Evolutionary conservation across 2,888 invertebrate species (phyloP).

Genomic region (Apamea anceps): DNA sequence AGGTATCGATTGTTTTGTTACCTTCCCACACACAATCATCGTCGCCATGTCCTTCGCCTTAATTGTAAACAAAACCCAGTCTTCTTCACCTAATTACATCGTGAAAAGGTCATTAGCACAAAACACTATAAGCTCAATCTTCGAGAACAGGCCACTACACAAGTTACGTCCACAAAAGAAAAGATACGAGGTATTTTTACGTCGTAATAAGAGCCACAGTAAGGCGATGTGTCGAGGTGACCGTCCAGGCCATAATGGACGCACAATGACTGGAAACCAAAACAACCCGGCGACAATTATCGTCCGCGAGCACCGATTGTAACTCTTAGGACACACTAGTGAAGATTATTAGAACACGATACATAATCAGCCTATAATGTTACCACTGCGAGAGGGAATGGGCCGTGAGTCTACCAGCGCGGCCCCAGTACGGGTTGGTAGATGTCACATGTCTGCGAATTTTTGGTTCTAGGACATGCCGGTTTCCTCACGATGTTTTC

Average conservation of each 20-base stretch:
- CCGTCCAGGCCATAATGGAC: constrained; percentile 70
- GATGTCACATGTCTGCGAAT: neutral
- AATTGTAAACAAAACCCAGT: constrained; percentile 62
- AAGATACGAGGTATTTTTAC: constrained; percentile 29
- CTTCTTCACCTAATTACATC: constrained; percentile 65
- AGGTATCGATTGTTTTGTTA: constrained; percentile 61
- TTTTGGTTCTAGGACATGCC: neutral
- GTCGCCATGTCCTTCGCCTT: constrained; percentile 68
- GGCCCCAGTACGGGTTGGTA: too few species aligned
- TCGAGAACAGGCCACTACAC: constrained; percentile 22
- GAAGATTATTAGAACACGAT: constrained; percentile 9
- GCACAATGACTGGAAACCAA: constrained; percentile 81
- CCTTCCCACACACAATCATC: constrained; percentile 70
- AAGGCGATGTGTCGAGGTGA: constrained; percentile 50
- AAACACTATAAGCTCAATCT: constrained; percentile 12
- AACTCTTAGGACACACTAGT: constrained; percentile 53
- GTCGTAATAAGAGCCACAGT: constrained; percentile 31
- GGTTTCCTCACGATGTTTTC: too few species aligned
- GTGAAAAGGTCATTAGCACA: constrained; percentile 65
- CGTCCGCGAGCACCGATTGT: constrained; percentile 68
- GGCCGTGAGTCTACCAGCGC: too few species aligned
- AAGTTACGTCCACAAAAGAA: constrained; percentile 2
- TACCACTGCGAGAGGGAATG: neutral
- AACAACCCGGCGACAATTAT: constrained; percentile 78
- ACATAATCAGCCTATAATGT: neutral